Evolutionary conservation across 2,888 invertebrate species (phyloP).

Genomic region (Amphipoea oculea): DNA sequence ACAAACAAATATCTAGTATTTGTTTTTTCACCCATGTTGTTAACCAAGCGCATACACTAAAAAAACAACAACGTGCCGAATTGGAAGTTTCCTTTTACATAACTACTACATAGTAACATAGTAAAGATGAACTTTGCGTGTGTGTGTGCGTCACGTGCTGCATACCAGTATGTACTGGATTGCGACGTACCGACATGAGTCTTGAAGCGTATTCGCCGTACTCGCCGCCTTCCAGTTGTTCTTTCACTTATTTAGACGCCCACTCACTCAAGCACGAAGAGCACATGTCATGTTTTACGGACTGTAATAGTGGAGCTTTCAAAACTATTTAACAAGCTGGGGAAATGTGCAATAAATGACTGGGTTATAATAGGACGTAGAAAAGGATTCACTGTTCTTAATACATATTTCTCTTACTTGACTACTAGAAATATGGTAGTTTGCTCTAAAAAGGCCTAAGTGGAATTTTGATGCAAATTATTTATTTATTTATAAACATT

Average conservation of each 20-base stretch:
- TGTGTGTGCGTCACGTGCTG: background rate
- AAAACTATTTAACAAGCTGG: conserved; percentile 5
- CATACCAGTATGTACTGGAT: background rate
- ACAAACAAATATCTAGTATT: background rate
- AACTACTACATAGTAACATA: conserved; percentile 20
- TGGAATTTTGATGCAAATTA: background rate
- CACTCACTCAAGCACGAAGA: background rate
- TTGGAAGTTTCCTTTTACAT: conserved; percentile 23
- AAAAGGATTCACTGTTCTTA: background rate
- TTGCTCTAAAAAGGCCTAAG: background rate
- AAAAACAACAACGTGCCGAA: conserved; percentile 34
- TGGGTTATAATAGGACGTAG: background rate
- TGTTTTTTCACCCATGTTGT: conserved; percentile 2
- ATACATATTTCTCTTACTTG: background rate
- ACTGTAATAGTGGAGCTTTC: background rate
- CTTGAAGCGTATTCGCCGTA: background rate
- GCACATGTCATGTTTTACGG: background rate
- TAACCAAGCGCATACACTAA: conserved; percentile 27
- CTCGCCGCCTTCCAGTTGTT: background rate
- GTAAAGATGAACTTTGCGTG: background rate
- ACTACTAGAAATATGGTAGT: background rate
- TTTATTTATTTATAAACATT: background rate
- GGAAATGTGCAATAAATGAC: background rate
- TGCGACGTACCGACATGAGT: background rate
- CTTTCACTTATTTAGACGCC: background rate